Percentiles rank a stretch among this genome's conserved stretches.
Evolutionary conservation across 1,140 invertebrate genomes (phyloP).

Genomic region (Anthonomus grandis): DNA sequence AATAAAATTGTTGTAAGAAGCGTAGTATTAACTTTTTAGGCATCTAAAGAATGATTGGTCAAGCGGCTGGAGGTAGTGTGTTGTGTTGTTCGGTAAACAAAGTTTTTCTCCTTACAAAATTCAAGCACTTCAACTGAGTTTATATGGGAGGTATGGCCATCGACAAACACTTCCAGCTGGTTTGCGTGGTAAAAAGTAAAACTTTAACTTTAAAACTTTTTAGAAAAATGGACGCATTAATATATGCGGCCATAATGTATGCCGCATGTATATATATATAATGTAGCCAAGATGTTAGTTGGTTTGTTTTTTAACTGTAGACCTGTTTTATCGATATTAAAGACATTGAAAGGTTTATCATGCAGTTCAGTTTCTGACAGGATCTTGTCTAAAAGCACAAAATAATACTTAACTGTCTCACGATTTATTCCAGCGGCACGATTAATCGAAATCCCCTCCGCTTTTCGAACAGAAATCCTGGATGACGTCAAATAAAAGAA

Average conservation of each 20-base stretch:
- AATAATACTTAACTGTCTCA: neutral
- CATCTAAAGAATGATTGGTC: too few species aligned
- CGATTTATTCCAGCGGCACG: neutral
- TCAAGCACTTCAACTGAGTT: neutral
- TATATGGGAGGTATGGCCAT: neutral
- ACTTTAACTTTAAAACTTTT: too few species aligned
- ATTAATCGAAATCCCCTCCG: neutral
- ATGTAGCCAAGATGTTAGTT: neutral
- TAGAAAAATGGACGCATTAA: neutral
- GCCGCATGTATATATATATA: too few species aligned
- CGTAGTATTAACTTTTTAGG: neutral
- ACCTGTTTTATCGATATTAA: neutral
- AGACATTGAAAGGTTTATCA: neutral
- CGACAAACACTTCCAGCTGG: neutral
- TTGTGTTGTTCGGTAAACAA: neutral
- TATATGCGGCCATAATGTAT: too few species aligned
- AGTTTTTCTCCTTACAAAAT: neutral
- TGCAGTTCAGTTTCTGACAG: neutral
- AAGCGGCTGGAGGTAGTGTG: too few species aligned
- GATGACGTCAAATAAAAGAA: neutral
- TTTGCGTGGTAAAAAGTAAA: neutral
- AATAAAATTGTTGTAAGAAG: too few species aligned
- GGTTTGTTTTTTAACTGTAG: neutral
- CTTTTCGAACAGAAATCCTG: neutral
- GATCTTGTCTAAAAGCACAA: neutral